Conservation (phyloP, 2,888 invertebrate species). For the Ophioninae sp. region DNA sequence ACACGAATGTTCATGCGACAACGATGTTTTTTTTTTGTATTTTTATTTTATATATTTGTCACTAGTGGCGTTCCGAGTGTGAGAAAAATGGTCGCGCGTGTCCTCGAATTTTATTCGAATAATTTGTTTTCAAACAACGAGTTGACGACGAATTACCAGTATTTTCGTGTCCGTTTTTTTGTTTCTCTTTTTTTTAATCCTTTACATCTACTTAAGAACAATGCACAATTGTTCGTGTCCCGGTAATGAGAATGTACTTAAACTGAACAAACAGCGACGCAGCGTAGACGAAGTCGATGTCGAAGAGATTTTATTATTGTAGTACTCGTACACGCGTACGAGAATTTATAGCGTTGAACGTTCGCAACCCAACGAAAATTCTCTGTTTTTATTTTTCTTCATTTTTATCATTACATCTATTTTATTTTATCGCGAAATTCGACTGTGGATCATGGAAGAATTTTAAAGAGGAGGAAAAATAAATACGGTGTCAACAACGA, state of each 20-base stretch:
- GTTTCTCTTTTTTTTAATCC: conserved; percentile 46
- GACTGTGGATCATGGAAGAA: too few species aligned
- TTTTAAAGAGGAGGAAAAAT: too few species aligned
- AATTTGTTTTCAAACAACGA: conserved; percentile 64
- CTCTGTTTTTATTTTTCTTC: too few species aligned
- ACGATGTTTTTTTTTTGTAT: conserved; percentile 20
- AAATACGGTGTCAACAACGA: too few species aligned
- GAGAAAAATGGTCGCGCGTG: conserved; percentile 47
- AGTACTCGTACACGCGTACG: conserved; percentile 51
- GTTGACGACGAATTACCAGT: conserved; percentile 77
- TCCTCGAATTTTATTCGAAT: conserved; percentile 54
- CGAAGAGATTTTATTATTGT: conserved; percentile 54
- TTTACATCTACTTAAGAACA: conserved; percentile 76
- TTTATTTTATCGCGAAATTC: too few species aligned
- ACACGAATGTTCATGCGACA: conserved; percentile 13
- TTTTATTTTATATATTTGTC: conserved; percentile 44
- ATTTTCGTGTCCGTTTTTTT: conserved; percentile 75
- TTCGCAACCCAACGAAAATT: not conserved
- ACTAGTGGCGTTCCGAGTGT: conserved; percentile 32
- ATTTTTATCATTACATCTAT: too few species aligned
- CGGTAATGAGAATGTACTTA: conserved; percentile 80
- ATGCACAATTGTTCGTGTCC: conserved; percentile 75
- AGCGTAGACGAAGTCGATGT: conserved; percentile 17
- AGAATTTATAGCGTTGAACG: not conserved
- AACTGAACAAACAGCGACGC: conserved; percentile 66